phyloP scores from a whole-genome alignment of 2,797 vertebrate genomes.

The Crotalus adamanteus region DNA sequence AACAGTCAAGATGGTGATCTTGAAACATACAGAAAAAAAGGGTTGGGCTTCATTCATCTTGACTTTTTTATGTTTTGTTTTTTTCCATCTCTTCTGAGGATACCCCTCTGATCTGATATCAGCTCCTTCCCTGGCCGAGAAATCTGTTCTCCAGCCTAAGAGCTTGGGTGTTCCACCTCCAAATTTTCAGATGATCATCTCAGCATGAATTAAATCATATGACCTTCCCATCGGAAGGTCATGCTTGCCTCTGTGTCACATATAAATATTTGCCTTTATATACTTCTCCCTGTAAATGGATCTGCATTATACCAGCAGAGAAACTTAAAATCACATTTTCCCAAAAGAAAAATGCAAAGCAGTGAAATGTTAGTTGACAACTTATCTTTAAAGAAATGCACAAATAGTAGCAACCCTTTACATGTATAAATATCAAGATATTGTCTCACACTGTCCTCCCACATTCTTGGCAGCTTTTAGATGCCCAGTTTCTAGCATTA shows the following conservation, averaged over 20 bases:
- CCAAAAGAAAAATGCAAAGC: neutral
- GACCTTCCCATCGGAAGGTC: neutral
- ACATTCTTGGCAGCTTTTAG: neutral
- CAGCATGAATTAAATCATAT: neutral
- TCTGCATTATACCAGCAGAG: neutral
- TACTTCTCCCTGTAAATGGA: neutral
- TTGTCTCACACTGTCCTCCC: neutral
- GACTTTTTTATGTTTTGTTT: neutral
- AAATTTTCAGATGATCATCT: neutral
- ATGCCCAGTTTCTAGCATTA: conserved; percentile 12
- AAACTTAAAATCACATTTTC: neutral
- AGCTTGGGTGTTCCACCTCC: neutral
- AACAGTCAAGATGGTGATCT: neutral
- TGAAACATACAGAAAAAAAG: neutral
- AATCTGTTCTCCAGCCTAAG: neutral
- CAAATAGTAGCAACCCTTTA: neutral
- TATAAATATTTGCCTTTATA: neutral
- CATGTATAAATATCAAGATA: conserved; percentile 29
- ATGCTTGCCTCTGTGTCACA: neutral
- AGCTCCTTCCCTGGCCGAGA: neutral
- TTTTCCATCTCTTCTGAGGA: neutral
- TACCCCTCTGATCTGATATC: neutral
- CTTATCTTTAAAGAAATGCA: neutral
- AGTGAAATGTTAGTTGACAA: neutral
- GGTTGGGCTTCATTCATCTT: neutral